These are phyloP conservation scores for Euclidia mi DNA, from an alignment of 2,888 invertebrate genomes.

Conservation along the genomic window DNA sequence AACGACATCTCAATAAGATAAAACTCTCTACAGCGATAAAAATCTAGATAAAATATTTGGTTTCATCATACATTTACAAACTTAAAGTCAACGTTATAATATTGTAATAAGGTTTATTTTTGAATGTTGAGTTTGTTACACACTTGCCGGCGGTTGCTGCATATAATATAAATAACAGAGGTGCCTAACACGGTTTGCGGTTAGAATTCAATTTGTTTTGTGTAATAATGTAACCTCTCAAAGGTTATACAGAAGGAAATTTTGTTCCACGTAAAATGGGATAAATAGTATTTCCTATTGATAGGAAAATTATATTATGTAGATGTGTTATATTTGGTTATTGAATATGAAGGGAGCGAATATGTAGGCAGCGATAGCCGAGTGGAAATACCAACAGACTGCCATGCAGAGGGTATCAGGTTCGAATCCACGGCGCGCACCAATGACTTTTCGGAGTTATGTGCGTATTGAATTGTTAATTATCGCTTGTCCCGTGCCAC, in stretches of 20 bases:
- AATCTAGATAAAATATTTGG: background rate
- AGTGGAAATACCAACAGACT: too few relatives aligned
- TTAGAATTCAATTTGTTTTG: background rate
- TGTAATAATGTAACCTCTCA: background rate
- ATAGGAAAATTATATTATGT: too few relatives aligned
- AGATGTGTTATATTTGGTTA: too few relatives aligned
- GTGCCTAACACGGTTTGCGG: background rate
- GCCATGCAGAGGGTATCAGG: too few relatives aligned
- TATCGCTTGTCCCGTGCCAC: too few relatives aligned
- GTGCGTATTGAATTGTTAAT: too few relatives aligned
- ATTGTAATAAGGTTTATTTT: conserved; percentile 1
- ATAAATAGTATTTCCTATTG: background rate
- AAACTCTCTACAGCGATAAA: background rate
- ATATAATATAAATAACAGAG: conserved; percentile 1
- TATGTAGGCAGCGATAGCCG: too few relatives aligned
- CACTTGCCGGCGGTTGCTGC: background rate
- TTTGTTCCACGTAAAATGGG: background rate
- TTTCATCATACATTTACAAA: background rate
- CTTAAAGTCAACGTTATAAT: background rate
- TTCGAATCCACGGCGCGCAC: too few relatives aligned
- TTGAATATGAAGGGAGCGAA: too few relatives aligned
- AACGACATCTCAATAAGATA: background rate
- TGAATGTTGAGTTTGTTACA: background rate
- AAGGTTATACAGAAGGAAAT: background rate
- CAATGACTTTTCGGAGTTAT: too few relatives aligned